Base-by-base conservation (phyloP, 2,797 vertebrate genomes). In the Spondyliosoma cantharus region DNA sequence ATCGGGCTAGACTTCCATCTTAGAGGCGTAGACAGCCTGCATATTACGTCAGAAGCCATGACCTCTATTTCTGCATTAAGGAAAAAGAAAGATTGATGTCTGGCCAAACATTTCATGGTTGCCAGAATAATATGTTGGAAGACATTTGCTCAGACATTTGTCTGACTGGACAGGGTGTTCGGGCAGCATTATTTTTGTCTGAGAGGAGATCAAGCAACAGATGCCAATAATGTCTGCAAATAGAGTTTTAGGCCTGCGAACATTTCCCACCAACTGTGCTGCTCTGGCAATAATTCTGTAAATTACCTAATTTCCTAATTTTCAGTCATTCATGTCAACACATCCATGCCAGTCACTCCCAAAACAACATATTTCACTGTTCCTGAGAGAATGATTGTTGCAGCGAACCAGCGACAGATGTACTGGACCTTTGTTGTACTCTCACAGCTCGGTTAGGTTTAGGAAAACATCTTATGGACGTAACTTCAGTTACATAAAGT, bases 1-100 rank as follows among this genome's bases (percentile, higher is more conserved):
- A 94, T 93, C 90, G 62, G 87, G 90, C 91, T 84, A 84, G 91
- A 88, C 90, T 91, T 93, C 90, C 86, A 92, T 94, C 89, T 88
- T 82, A 13, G 72, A 70, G 75, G 85, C 70, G 62, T 87, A 80
- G 88, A 85, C 89, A 73, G 89, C 85, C 88, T 78, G 77, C 83
- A 76, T 85, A 84, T 93, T 90, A 89, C 81, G 80, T 93, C 90
- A 92, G 76, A 76, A 90, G 89, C 82, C 76, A 3, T 46, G 71
- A 92, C 92, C 91, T 92, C 88, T 90, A 90, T 91, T 90, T 90
- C 86, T 86, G 81, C 91, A 84, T 86, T 82, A 77, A 76, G 64
- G 72, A 59, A 81, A 85, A 87, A 78, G 74, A 90, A 88, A 92
- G 92, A 91, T 91, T 87, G 89, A 93, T 92, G 86, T 66, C 70